phyloP scores from a whole-genome alignment of 1,140 invertebrate species.

The Drosophila triauraria region DNA sequence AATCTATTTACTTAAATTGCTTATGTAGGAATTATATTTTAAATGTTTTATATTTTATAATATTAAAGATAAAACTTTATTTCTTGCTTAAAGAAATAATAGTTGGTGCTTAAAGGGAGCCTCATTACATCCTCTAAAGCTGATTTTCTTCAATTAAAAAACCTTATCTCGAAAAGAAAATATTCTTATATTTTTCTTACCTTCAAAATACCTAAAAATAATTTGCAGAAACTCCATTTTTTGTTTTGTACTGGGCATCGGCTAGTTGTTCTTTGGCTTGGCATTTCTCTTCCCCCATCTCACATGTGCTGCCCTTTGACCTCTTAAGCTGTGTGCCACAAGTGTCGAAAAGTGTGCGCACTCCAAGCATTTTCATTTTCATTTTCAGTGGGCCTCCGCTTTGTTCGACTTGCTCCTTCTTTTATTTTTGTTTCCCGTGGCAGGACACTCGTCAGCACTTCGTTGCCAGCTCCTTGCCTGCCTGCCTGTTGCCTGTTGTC shows the following conservation, averaged over 20 bases:
- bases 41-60: no score
- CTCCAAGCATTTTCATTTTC: slow-evolving; percentile 44
- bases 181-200: no score
- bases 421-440: slow-evolving; percentile 10
- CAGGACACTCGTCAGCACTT: slow-evolving; percentile 59
- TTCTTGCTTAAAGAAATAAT: no score
- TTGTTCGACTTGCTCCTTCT: slow-evolving; percentile 10
- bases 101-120: no score
- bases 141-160: no score
- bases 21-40: no score
- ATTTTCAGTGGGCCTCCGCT: slow-evolving; percentile 19
- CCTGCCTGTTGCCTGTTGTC: slow-evolving; percentile 26
- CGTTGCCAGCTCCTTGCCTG: slow-evolving; percentile 21
- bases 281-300: not conserved
- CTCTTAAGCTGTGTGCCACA: slow-evolving; percentile 43
- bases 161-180: no score
- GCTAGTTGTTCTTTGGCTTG: not conserved
- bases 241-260: not conserved
- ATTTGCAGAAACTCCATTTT: no score
- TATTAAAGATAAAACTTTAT: no score
- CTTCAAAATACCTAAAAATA: no score
- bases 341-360: slow-evolving; percentile 68
- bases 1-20: no score
- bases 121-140: no score
- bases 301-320: slow-evolving; percentile 4